Conservation (phyloP, 92 coral and sea anemone genomes). For the Galaxea fascicularis region DNA sequence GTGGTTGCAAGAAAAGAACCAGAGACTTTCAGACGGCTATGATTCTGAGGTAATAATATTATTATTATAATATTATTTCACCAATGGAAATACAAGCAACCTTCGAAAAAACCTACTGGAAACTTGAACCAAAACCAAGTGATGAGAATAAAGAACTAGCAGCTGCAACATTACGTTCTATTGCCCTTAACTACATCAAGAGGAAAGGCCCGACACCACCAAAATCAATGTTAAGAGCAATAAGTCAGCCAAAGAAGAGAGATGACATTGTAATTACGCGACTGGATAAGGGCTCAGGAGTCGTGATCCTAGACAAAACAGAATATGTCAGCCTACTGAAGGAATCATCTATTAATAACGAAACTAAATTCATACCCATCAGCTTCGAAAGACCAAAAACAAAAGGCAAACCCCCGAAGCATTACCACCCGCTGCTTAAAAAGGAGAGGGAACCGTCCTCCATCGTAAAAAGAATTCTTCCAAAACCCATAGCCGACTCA, state of each 20-base stretch:
- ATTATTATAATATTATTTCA: neutral
- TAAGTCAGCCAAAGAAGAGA: constrained; percentile 1
- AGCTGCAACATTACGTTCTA: constrained; percentile 34
- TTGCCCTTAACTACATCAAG: constrained; percentile 27
- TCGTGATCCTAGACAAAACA: constrained; percentile 36
- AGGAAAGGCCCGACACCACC: constrained; percentile 24
- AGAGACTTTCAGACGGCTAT: constrained; percentile 66
- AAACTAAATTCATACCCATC: constrained; percentile 9
- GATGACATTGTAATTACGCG: constrained; percentile 21
- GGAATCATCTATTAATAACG: constrained; percentile 44
- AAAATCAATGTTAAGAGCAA: neutral
- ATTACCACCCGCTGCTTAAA: constrained; percentile 31
- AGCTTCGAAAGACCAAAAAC: constrained; percentile 27
- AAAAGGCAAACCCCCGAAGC: constrained; percentile 38
- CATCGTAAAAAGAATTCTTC: constrained; percentile 16
- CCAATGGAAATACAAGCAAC: constrained; percentile 5
- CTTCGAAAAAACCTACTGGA: constrained; percentile 10
- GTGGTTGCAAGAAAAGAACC: constrained; percentile 64
- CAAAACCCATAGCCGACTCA: constrained; percentile 43
- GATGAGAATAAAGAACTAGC: constrained; percentile 35
- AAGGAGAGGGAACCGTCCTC: constrained; percentile 41
- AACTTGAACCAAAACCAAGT: constrained; percentile 11
- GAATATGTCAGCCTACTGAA: constrained; percentile 24
- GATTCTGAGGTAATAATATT: constrained; percentile 47
- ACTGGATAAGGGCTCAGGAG: constrained; percentile 28